Base-by-base conservation (phyloP, 2,888 invertebrate species). In the Cerastoderma edule region DNA sequence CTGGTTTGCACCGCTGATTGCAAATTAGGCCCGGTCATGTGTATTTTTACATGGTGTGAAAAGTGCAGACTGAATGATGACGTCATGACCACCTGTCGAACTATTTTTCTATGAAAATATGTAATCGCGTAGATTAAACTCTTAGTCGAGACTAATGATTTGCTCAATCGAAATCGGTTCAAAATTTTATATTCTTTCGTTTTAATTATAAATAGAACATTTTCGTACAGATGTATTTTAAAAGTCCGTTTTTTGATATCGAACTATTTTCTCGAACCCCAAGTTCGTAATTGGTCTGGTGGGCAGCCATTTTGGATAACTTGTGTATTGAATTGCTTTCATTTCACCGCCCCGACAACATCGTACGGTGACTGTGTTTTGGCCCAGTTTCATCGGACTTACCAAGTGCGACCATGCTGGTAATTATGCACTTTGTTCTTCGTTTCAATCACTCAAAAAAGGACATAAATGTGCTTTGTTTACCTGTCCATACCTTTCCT, bases 71-170 rank as follows among this genome's bases (percentile, higher is more conserved):
- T 33, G 16, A 60, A 2, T 39, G n/a, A 66, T 85, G 85, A 85
- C 84, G 83, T 85, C 82, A 83, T 74, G 67, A 74, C 79, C 83
- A 83, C 83, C 80, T 84, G 85, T 75, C 35, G 67, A 54, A 67
- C 67, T 67, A 67, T 67, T 67, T 67, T 30, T 44, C 54, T 27
- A n/a, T 54, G 39, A 67, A 67, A 24, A 33, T 54, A 33, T 67
- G 27, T 28, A 30, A 22, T 39, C 8, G 67, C 39, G 53, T 33
- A 53, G 8, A 13, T 3, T 50, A 4, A 50, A 10, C n/a, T 44
- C 19, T 44, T 44, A 13, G 13, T 44, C 10, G 44, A 44, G 19
- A 44, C 44, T 13, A 44, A 19, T 19, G 19, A 10, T 44, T 44
- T 10, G 10, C 19, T 13, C 10, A 19, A 13, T 44, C 44, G 10